Evolutionary conservation across 2,113 vertebrate species (phyloP).

Genomic region (Tinamus guttatus): DNA sequence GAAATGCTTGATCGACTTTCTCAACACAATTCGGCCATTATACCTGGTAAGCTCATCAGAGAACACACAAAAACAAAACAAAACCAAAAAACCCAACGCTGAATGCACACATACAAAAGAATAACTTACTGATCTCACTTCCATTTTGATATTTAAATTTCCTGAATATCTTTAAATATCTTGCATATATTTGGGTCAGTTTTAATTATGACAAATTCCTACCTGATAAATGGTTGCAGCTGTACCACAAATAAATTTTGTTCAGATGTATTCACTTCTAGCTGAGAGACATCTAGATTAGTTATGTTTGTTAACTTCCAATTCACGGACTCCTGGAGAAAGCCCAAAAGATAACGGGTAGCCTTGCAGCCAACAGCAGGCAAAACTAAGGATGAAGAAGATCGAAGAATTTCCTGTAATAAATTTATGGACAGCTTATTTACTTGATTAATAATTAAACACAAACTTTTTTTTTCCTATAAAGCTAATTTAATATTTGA

Average conservation of each 20-base stretch:
- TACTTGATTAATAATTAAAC: constrained; percentile 6
- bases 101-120: not conserved
- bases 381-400: constrained; percentile 74
- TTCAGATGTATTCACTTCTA: constrained; percentile 47
- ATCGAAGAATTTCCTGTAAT: constrained; percentile 71
- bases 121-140: not conserved
- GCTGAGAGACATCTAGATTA: not conserved
- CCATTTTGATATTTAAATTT: not conserved
- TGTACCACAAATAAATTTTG: constrained; percentile 66
- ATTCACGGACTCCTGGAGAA: constrained; percentile 39
- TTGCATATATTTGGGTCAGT: not conserved
- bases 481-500: not conserved
- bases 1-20: constrained; percentile 13
- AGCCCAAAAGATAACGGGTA: constrained; percentile 15
- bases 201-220: not conserved
- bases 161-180: not conserved
- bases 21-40: constrained; percentile 12
- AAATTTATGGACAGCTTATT: constrained; percentile 29
- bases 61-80: not conserved
- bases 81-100: not conserved
- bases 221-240: constrained; percentile 64
- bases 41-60: not conserved
- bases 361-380: constrained; percentile 72
- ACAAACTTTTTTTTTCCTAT: not conserved
- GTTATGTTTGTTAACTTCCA: constrained; percentile 57